Conservation (phyloP, 1,140 invertebrate genomes). For the Bombus sibiricus region DNA sequence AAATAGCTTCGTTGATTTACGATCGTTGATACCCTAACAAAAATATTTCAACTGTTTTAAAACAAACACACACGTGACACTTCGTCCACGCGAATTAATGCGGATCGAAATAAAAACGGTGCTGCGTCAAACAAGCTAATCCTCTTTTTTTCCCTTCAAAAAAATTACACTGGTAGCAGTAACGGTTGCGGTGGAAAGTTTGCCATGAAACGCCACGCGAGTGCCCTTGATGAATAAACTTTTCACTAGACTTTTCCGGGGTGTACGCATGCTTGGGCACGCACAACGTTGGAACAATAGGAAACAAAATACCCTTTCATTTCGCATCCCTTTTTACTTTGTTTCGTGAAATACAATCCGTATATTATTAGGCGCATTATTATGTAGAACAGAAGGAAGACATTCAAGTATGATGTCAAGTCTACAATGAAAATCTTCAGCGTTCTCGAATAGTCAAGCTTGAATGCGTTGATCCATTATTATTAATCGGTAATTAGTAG, state of each 20-base stretch:
- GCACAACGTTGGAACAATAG: neutral
- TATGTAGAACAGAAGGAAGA: neutral
- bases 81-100: neutral
- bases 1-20: neutral
- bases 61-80: neutral
- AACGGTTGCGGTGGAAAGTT: neutral
- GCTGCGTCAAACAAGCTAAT: neutral
- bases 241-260: neutral
- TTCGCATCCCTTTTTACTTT: neutral
- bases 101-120: neutral
- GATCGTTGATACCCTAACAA: neutral
- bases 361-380: neutral
- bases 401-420: neutral
- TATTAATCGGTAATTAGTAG: constrained; percentile 59
- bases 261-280: neutral
- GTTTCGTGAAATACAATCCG: neutral
- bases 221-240: constrained; percentile 15
- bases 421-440: neutral
- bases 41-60: neutral
- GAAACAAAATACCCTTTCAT: neutral
- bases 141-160: neutral
- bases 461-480: neutral
- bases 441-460: neutral
- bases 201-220: neutral
- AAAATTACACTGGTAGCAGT: neutral